Conservation (phyloP, 2,797 vertebrate genomes). For the Dendrocincla fuliginosa region DNA sequence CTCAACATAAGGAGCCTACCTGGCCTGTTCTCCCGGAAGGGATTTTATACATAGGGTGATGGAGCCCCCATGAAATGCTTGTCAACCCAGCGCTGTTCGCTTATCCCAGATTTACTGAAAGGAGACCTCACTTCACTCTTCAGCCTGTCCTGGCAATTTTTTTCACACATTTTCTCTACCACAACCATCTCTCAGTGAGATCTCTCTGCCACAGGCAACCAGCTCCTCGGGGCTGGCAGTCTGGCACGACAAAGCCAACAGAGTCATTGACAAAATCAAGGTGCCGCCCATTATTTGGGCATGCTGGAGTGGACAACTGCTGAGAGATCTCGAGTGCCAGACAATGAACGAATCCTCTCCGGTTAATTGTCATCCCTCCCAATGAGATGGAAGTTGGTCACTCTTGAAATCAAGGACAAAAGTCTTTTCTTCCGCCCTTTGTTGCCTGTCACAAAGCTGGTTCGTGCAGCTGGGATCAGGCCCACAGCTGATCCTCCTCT, state of each 20-base stretch:
- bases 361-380: slow-evolving; percentile 53
- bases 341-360: slow-evolving; percentile 44
- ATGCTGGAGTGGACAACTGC: not conserved
- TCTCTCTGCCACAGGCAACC: not conserved
- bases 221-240: not conserved
- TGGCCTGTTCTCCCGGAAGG: not conserved
- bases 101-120: slow-evolving; percentile 18
- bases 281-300: not conserved
- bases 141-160: not conserved
- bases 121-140: not conserved
- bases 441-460: slow-evolving; percentile 59
- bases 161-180: not conserved
- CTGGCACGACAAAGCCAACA: slow-evolving; percentile 1
- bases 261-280: slow-evolving; percentile 15
- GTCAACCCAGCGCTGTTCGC: not conserved
- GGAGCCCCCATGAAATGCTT: not conserved
- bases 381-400: slow-evolving; percentile 5
- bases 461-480: slow-evolving; percentile 72
- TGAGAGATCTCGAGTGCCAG: slow-evolving; percentile 4
- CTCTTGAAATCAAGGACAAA: slow-evolving; percentile 56
- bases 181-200: not conserved
- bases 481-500: slow-evolving; percentile 60
- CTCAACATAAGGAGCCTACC: not conserved
- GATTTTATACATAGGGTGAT: not conserved
- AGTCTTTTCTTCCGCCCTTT: slow-evolving; percentile 66